These are phyloP conservation scores for Polyploca ridens DNA, from an alignment of 2,888 invertebrate genomes.

Conservation along the genomic window DNA sequence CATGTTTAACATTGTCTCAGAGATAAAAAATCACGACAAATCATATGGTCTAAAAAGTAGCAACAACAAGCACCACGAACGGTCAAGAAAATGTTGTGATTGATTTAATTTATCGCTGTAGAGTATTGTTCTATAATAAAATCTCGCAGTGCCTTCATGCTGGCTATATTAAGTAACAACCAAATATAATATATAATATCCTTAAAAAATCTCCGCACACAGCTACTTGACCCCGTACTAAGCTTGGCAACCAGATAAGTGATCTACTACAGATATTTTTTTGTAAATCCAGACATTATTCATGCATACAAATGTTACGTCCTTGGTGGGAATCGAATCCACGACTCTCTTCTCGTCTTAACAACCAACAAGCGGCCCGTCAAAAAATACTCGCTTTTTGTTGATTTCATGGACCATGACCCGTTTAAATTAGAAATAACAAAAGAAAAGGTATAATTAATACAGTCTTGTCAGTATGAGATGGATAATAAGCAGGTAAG, in stretches of 20 bases:
- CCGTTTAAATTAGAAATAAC: slow-evolving; percentile 3
- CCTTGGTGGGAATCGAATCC: no score
- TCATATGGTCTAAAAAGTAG: background rate
- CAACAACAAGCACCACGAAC: background rate
- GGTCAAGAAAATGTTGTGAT: background rate
- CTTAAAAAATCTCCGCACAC: background rate
- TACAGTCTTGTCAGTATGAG: background rate
- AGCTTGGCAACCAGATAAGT: no score
- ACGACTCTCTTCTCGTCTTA: no score
- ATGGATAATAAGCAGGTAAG: background rate
- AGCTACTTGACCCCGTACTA: no score
- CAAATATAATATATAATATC: background rate
- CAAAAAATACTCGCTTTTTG: background rate
- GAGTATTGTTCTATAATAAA: background rate
- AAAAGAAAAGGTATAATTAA: background rate
- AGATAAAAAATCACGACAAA: background rate
- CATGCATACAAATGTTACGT: no score
- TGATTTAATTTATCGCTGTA: background rate
- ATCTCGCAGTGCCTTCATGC: no score
- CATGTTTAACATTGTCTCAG: background rate
- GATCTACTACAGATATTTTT: no score
- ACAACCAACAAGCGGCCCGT: no score
- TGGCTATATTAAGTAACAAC: background rate
- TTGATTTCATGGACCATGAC: background rate
- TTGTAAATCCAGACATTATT: no score